Evolutionary conservation across 2,113 vertebrate genomes (phyloP).

Genomic region (Zingel zingel): DNA sequence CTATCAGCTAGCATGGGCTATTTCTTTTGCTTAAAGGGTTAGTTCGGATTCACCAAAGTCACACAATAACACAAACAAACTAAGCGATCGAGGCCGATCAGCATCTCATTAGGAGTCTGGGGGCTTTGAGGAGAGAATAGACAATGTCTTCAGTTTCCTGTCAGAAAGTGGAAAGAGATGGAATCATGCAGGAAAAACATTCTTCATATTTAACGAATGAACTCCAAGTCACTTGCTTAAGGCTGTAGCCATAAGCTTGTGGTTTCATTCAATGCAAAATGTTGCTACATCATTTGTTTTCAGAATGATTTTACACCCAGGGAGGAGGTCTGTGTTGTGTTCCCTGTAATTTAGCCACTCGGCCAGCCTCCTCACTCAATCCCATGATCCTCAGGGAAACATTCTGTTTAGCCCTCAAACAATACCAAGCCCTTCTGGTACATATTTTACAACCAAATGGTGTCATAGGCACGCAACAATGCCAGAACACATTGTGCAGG

Average conservation of each 20-base stretch:
- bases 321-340: constrained; percentile 57
- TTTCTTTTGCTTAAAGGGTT: too few relatives aligned
- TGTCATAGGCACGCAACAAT: constrained; percentile 67
- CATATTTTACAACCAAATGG: constrained; percentile 73
- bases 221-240: constrained; percentile 24
- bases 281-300: constrained; percentile 77
- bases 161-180: constrained; percentile 8
- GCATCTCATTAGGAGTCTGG: too few relatives aligned
- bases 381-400: constrained; percentile 67
- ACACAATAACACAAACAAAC: too few relatives aligned
- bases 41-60: too few relatives aligned
- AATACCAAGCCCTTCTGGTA: constrained; percentile 70
- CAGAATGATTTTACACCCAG: constrained; percentile 61
- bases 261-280: constrained; percentile 65
- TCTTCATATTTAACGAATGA: constrained; percentile 47
- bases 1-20: too few relatives aligned
- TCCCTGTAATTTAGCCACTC: constrained; percentile 66
- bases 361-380: constrained; percentile 68
- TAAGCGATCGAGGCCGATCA: too few relatives aligned
- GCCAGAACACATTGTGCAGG: constrained; percentile 75
- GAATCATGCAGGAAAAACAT: constrained; percentile 37
- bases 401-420: constrained; percentile 68
- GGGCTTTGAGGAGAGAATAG: too few relatives aligned
- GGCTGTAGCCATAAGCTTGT: constrained; percentile 40
- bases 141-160: too few relatives aligned